Evolutionary conservation across 2,888 invertebrate genomes (phyloP).

Genomic region (Abrostola tripartita): DNA sequence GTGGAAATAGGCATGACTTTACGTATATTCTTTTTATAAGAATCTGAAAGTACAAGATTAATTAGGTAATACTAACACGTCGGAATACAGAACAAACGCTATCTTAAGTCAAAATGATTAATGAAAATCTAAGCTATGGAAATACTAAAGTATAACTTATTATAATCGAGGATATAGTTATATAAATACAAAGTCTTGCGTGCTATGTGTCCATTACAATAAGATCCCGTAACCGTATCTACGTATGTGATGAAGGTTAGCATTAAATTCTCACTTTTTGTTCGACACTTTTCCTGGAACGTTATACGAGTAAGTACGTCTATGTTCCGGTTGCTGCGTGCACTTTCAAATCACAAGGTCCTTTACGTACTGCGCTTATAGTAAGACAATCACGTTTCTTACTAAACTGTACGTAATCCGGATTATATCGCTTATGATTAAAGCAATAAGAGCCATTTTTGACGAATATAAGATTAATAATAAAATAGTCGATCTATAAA

Average conservation of each 20-base stretch:
- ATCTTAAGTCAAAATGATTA: too few relatives aligned
- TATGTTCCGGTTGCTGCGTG: conserved; percentile 76
- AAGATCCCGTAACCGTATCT: conserved; percentile 19
- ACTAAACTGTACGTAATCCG: conserved; percentile 5
- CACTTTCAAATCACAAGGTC: conserved; percentile 83
- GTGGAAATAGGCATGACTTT: too few relatives aligned
- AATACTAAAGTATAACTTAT: too few relatives aligned
- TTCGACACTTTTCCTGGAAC: conserved; percentile 68
- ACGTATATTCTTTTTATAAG: too few relatives aligned
- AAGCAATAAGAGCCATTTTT: conserved; percentile 30
- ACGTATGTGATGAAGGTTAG: conserved; percentile 33
- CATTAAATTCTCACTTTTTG: conserved; percentile 30
- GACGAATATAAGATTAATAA: conserved; percentile 24
- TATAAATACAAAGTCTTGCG: neutral
- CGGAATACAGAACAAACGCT: too few relatives aligned
- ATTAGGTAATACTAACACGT: too few relatives aligned
- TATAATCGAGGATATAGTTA: too few relatives aligned
- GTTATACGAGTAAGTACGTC: conserved; percentile 52
- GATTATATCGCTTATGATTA: conserved; percentile 52
- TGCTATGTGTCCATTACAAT: neutral
- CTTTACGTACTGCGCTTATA: conserved; percentile 63
- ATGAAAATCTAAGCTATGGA: too few relatives aligned
- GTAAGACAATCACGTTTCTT: conserved; percentile 26
- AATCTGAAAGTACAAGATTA: too few relatives aligned
- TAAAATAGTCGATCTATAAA: conserved; percentile 59